These are phyloP conservation scores for Sphenodon punctatus DNA, from an alignment of 2,797 vertebrate genomes.

Conservation along the genomic window DNA sequence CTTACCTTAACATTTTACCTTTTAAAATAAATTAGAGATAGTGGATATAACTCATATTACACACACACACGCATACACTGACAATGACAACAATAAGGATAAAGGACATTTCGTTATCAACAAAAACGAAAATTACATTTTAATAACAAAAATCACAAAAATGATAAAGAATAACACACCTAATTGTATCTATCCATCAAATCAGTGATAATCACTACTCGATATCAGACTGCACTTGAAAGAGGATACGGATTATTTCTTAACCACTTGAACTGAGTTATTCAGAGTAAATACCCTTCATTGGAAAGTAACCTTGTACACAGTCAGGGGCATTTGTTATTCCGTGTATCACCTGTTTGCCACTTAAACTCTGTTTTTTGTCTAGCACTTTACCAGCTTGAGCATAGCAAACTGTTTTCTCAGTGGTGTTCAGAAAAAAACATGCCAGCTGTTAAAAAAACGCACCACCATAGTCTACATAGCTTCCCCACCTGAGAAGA, in stretches of 20 bases:
- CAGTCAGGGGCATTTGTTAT: background rate
- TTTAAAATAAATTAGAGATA: too few relatives aligned
- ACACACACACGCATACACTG: too few relatives aligned
- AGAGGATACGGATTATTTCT: background rate
- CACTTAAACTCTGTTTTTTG: constrained; percentile 24
- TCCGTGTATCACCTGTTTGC: constrained; percentile 1
- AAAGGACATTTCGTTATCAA: too few relatives aligned
- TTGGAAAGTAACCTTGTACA: background rate
- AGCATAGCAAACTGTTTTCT: constrained; percentile 13
- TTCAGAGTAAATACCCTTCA: background rate
- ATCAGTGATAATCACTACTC: too few relatives aligned
- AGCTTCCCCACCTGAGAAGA: background rate
- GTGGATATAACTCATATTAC: too few relatives aligned
- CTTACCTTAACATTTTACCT: too few relatives aligned
- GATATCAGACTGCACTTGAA: background rate
- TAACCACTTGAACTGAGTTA: background rate
- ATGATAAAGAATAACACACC: too few relatives aligned
- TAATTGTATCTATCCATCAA: too few relatives aligned
- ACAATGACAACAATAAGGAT: too few relatives aligned
- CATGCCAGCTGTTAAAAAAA: background rate
- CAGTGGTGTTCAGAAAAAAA: background rate
- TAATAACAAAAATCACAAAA: too few relatives aligned
- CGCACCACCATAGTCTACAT: too few relatives aligned
- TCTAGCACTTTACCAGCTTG: constrained; percentile 2
- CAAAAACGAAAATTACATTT: too few relatives aligned